Evolutionary conservation across 2,113 vertebrate genomes (phyloP), one percentile per base, ranked within the genome.

Genomic region (Aptenodytes forsteri): DNA sequence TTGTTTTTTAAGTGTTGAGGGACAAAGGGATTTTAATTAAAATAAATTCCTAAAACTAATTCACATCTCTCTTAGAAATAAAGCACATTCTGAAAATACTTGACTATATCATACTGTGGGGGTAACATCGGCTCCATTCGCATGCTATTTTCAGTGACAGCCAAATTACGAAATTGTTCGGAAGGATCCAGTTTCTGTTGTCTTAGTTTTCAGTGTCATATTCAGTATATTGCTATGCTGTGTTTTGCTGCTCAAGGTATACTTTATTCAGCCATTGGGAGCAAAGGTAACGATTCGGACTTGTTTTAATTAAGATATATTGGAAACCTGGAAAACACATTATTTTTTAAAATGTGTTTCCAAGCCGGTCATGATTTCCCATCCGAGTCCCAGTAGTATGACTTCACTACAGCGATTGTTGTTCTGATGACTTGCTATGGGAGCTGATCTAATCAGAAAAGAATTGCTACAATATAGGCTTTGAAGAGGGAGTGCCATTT

Each of bases 371-470:
- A 70, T 96, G 95, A 95, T 97, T 98, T 98, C 98, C 95, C 97
- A 93, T 98, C 94, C 13, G 69, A 92, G 64, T 98, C 97, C 94
- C 97, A 98, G 85, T 97, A 86, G 67, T 83, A 98, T 99, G 98
- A 99, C 98, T 98, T 99, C 98, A 99, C 90, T 97, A 59, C 80
- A 84, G 93, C 4, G 11, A 94, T 97, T 98, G 86, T 98, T 98
- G 96, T 96, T 89, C 95, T 97, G 96, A 96, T 98, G 98, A 95
- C 97, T 98, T 97, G 96, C 97, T 96, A 49, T 97, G 97, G 97
- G 96, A 97, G 94, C 97, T 98, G 98, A 99, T 97, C 98, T 98
- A 98, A 98, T 98, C 98, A 96, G 96, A 97, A 97, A 98, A 98
- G 98, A 98, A 99, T 98, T 97, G 97, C 75, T 97, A 91, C 75